Evolutionary conservation across 2,888 invertebrate genomes (phyloP), one percentile per base, ranked within the genome.

Genomic region (Aphodius sticticus): DNA sequence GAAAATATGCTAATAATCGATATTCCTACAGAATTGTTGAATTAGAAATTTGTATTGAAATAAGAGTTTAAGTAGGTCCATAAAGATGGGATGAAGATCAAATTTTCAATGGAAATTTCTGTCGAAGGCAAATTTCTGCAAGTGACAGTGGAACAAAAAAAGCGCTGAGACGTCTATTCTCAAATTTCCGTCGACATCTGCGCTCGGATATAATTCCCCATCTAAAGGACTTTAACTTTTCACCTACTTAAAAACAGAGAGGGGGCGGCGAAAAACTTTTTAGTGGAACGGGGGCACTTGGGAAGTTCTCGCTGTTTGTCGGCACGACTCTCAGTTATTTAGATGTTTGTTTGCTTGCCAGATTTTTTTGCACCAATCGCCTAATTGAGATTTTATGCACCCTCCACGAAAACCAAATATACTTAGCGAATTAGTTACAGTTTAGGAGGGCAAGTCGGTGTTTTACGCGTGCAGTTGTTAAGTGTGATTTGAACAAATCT

Each of bases 131-230:
- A 53, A 53, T 53, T 53, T 53, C 53, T 53, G 53, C 53, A 53
- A 53, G 53, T 53, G 53, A 53, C 53, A 53, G 53, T 53, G 53
- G 53, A 53, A 53, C 53, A 53, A 53, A 53, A 53, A 53, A 53
- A 53, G 9, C 12, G 53, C 53, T 53, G 12, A 53, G 12, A 9
- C 53, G 53, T 53, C 53, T 53, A 53, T 53, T 53, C 12, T 53
- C 53, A 53, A 53, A 53, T 53, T 53, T 53, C 53, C 53, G 53
- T 12, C 53, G 53, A 2, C 53, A 53, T 53, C 53, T 53, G 53
- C 53, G 12, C 53, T 53, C 3, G 53, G 53, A 53, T 53, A 53
- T 53, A 53, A 53, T 53, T 53, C 53, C 3, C 53, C 53, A 53
- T 53, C 12, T 53, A 53, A 53, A 53, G 53, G 53, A 12, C 53